Evolutionary conservation across 2,888 invertebrate genomes (phyloP).

Genomic region (Tipula unca): DNA sequence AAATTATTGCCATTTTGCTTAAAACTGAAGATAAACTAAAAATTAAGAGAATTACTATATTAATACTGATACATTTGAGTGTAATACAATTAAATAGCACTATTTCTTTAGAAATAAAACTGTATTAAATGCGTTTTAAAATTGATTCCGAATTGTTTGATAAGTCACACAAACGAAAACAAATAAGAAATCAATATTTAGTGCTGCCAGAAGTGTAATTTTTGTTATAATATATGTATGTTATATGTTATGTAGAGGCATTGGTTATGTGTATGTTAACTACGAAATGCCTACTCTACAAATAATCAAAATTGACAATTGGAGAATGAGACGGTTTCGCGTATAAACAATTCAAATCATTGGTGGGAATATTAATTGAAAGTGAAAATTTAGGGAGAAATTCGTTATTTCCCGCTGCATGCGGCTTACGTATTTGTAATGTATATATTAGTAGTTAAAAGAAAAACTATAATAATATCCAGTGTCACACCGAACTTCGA

Average conservation of each 20-base stretch:
- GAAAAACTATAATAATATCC: no score
- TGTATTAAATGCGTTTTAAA: not conserved
- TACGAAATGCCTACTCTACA: not conserved
- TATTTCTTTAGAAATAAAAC: not conserved
- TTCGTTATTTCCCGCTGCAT: no score
- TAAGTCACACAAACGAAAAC: not conserved
- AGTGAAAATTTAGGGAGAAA: no score
- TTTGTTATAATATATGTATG: no score
- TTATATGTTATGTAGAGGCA: no score
- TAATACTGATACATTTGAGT: not conserved
- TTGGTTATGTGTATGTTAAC: no score
- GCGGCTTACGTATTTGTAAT: no score
- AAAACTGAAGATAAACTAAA: not conserved
- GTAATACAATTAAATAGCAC: not conserved
- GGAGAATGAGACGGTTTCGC: not conserved
- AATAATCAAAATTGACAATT: not conserved
- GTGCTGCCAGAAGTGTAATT: not conserved
- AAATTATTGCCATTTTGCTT: not conserved
- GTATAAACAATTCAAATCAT: no score
- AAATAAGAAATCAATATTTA: not conserved
- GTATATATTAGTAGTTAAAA: no score
- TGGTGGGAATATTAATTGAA: no score
- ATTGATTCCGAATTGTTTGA: not conserved
- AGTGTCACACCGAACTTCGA: no score
- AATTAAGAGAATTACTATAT: not conserved